Evolutionary conservation across 2,888 invertebrate species (phyloP).

Genomic region (Seira sanloemensis): DNA sequence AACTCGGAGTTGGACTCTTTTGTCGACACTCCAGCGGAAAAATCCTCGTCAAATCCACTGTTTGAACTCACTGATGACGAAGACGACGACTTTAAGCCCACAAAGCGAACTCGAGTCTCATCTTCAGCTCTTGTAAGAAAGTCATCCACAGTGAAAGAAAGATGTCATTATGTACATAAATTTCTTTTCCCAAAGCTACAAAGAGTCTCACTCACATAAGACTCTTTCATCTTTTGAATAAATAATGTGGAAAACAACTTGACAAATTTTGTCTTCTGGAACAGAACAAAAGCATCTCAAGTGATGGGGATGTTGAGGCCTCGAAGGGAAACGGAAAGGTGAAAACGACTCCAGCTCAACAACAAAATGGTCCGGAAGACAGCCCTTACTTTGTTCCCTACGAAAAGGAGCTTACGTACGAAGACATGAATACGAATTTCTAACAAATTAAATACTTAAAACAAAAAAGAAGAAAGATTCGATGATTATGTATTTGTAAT

Average conservation of each 20-base stretch:
- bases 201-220: slow-evolving; percentile 12
- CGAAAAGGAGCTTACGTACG: slow-evolving; percentile 61
- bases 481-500: too few relatives aligned
- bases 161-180: too few relatives aligned
- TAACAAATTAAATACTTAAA: background rate
- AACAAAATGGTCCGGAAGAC: background rate
- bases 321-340: slow-evolving; percentile 4
- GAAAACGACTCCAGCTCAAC: slow-evolving; percentile 17
- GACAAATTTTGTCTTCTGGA: slow-evolving; percentile 1
- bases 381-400: slow-evolving; percentile 56
- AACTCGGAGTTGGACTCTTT: slow-evolving; percentile 13
- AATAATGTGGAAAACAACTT: background rate
- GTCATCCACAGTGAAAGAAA: too few relatives aligned
- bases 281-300: slow-evolving; percentile 36
- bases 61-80: slow-evolving; percentile 56
- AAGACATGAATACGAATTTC: background rate
- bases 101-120: slow-evolving; percentile 41
- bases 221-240: background rate
- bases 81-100: slow-evolving; percentile 65
- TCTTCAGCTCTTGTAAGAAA: slow-evolving; percentile 20
- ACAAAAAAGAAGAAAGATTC: too few relatives aligned
- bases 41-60: background rate
- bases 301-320: background rate
- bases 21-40: slow-evolving; percentile 10
- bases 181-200: too few relatives aligned